Conservation (phyloP, 2,797 vertebrate species). For the Rhyacichthys aspro region DNA sequence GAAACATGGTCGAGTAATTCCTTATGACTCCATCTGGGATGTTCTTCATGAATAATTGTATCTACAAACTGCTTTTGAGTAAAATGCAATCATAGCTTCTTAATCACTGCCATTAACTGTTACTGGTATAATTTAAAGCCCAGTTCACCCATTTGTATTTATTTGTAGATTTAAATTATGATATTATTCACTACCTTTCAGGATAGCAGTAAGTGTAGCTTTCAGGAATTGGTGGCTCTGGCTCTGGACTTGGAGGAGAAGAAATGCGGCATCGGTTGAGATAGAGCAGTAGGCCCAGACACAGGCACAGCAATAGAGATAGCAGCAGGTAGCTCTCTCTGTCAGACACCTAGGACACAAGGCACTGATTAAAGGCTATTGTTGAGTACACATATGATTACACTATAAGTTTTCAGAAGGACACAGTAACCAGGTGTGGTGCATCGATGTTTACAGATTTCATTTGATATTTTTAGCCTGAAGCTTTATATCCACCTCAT, state of each 20-base stretch:
- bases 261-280: conserved; percentile 81
- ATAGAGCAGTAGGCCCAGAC: conserved; percentile 86
- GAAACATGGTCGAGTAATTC: conserved; percentile 14
- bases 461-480: conserved; percentile 17
- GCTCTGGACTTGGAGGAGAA: conserved; percentile 74
- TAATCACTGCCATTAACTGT: conserved; percentile 16
- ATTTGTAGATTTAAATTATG: background rate
- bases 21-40: conserved; percentile 15
- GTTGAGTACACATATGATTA: background rate
- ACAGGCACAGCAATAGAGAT: conserved; percentile 85
- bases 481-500: conserved; percentile 80
- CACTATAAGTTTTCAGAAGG: too few species aligned
- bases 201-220: conserved; percentile 88
- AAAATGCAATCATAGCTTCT: conserved; percentile 23
- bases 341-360: conserved; percentile 86
- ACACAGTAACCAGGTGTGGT: too few species aligned
- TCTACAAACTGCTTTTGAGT: conserved; percentile 35
- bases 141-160: background rate
- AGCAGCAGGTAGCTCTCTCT: conserved; percentile 90
- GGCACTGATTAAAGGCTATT: background rate
- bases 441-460: background rate
- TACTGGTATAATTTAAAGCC: background rate
- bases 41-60: conserved; percentile 30
- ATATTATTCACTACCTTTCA: conserved; percentile 81
- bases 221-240: conserved; percentile 76